phyloP scores from a whole-genome alignment of 2,888 invertebrate species.

The Sarcophaga caerulescens region DNA sequence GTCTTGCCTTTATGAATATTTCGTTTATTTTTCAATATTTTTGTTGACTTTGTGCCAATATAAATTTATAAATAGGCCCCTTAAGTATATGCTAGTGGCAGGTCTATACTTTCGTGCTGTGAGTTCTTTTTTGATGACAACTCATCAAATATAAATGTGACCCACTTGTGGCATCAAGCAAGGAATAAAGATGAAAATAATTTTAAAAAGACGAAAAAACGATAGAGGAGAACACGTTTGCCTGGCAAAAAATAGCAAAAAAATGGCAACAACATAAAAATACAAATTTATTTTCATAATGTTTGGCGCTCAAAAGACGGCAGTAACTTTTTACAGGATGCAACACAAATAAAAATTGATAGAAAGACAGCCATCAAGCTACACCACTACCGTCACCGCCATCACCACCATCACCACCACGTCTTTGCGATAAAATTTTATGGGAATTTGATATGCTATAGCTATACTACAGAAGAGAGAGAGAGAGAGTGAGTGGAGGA shows the following conservation, averaged over 20 bases:
- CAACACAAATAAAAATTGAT: neutral
- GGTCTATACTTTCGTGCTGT: neutral
- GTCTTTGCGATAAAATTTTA: slow-evolving; percentile 60
- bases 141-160: slow-evolving; percentile 79
- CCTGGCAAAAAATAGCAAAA: neutral
- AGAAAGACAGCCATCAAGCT: slow-evolving; percentile 11
- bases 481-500: too few relatives aligned
- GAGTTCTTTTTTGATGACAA: slow-evolving; percentile 71
- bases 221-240: slow-evolving; percentile 39
- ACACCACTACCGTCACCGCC: neutral
- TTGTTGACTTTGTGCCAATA: neutral
- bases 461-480: neutral
- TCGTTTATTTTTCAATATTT: too few relatives aligned
- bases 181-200: slow-evolving; percentile 18
- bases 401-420: neutral
- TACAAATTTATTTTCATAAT: slow-evolving; percentile 34
- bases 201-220: slow-evolving; percentile 22
- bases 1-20: too few relatives aligned
- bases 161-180: slow-evolving; percentile 73
- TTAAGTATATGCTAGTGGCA: neutral
- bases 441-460: slow-evolving; percentile 67
- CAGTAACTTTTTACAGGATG: slow-evolving; percentile 12
- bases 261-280: neutral
- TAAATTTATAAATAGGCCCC: slow-evolving; percentile 1
- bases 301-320: neutral